These are phyloP conservation scores for Aricia agestis DNA, from an alignment of 1,140 invertebrate species.

Conservation along the genomic window DNA sequence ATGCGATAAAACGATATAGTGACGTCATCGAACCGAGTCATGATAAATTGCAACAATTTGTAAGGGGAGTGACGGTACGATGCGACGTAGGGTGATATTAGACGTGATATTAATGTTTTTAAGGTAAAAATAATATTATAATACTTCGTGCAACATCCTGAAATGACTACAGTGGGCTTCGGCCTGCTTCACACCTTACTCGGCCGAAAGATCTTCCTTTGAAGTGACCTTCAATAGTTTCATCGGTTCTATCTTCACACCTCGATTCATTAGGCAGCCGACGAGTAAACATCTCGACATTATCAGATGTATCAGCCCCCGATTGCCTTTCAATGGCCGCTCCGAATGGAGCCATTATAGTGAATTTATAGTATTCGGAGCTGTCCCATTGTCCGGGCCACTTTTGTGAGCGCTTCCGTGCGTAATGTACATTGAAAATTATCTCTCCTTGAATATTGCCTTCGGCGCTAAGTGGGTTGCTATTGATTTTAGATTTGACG, in stretches of 20 bases:
- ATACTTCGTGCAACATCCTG: no score
- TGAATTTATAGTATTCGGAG: constrained; percentile 41
- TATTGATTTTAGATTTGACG: constrained; percentile 22
- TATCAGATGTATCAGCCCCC: constrained; percentile 5
- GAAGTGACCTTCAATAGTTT: no score
- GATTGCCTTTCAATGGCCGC: constrained; percentile 29
- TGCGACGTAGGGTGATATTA: no score
- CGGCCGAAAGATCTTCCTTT: no score
- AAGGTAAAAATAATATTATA: no score
- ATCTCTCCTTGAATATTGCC: constrained; percentile 32
- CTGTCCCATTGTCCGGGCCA: constrained; percentile 40
- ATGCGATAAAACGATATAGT: no score
- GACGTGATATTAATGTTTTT: no score
- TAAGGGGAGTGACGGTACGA: no score
- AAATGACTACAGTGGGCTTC: no score
- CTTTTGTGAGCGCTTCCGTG: constrained; percentile 39
- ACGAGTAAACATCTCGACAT: constrained; percentile 8
- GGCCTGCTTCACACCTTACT: no score
- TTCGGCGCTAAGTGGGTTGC: constrained; percentile 25
- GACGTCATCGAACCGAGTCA: no score
- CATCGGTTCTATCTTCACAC: not conserved
- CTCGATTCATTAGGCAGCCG: not conserved
- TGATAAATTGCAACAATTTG: no score
- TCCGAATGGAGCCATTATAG: constrained; percentile 37
- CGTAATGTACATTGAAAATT: constrained; percentile 39